These are phyloP conservation scores for Madoqua kirkii DNA, from an alignment of 2,113 vertebrate genomes.

Conservation along the genomic window DNA sequence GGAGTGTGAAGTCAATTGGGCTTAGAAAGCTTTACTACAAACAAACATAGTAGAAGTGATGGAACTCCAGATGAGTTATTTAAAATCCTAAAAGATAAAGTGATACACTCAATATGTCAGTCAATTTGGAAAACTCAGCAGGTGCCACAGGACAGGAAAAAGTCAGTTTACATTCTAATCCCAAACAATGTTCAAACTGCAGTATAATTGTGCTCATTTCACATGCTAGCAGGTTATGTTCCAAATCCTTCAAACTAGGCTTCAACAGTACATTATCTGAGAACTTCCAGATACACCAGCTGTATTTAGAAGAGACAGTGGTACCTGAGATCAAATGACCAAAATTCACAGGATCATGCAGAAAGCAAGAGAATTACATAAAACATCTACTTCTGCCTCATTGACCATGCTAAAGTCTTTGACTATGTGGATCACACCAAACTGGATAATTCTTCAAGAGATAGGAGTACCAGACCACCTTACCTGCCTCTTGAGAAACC, in stretches of 20 bases:
- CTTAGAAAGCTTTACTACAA: not conserved
- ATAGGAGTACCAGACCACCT: not conserved
- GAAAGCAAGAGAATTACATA: not conserved
- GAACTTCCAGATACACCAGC: not conserved
- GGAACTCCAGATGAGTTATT: not conserved
- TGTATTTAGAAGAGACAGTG: not conserved
- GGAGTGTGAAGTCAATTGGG: not conserved
- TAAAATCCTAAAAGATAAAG: not conserved
- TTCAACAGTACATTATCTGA: not conserved
- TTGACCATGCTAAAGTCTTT: not conserved
- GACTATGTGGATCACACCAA: not conserved
- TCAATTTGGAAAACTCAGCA: not conserved
- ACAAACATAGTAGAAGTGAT: not conserved
- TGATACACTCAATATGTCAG: not conserved
- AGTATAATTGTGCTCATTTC: not conserved
- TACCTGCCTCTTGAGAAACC: not conserved
- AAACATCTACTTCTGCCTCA: not conserved
- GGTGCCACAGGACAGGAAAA: not conserved
- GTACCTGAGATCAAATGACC: not conserved
- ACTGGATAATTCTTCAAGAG: not conserved
- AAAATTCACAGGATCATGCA: not conserved
- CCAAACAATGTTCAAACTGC: not conserved
- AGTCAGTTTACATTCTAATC: not conserved
- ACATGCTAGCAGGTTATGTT: not conserved
- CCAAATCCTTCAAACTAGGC: not conserved